Conservation (phyloP, 2,888 invertebrate genomes). For the Dryococelus australis region DNA sequence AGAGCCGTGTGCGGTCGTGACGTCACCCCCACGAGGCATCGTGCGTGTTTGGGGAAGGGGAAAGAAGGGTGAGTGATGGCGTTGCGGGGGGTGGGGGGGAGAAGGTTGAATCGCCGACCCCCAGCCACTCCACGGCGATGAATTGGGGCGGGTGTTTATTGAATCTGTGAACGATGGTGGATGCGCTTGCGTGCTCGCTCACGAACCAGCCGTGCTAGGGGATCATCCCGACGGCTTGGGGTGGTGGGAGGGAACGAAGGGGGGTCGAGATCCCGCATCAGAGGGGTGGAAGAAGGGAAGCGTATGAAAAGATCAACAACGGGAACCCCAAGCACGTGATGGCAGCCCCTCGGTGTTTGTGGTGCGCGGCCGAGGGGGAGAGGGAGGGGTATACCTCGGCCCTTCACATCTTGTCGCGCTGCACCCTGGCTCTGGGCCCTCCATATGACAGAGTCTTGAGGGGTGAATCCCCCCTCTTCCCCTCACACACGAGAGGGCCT, state of each 20-base stretch:
- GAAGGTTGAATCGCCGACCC: not conserved
- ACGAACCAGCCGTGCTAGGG: not conserved
- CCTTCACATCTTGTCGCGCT: too few relatives aligned
- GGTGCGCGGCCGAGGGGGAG: not conserved
- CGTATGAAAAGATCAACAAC: conserved; percentile 26
- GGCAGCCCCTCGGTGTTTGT: not conserved
- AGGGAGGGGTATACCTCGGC: too few relatives aligned
- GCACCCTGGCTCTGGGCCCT: too few relatives aligned
- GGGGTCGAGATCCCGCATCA: not conserved
- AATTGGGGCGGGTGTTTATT: conserved; percentile 27
- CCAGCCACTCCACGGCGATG: not conserved
- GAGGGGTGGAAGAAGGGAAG: not conserved
- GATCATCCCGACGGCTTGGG: not conserved
- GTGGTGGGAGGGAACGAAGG: not conserved
- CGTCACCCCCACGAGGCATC: not conserved
- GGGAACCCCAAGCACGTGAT: not conserved
- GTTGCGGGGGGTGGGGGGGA: not conserved
- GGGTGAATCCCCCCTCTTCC: too few relatives aligned
- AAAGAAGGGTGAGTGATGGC: too few relatives aligned
- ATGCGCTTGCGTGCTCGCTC: not conserved
- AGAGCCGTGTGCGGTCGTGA: not conserved
- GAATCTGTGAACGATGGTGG: conserved; percentile 2
- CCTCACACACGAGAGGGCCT: too few relatives aligned
- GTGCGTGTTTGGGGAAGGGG: too few relatives aligned
- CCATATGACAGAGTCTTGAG: too few relatives aligned